Percentiles rank a stretch among this genome's conserved stretches.
phyloP scores from a whole-genome alignment of 1,140 invertebrate species.

The Chrysomallon squamiferum region DNA sequence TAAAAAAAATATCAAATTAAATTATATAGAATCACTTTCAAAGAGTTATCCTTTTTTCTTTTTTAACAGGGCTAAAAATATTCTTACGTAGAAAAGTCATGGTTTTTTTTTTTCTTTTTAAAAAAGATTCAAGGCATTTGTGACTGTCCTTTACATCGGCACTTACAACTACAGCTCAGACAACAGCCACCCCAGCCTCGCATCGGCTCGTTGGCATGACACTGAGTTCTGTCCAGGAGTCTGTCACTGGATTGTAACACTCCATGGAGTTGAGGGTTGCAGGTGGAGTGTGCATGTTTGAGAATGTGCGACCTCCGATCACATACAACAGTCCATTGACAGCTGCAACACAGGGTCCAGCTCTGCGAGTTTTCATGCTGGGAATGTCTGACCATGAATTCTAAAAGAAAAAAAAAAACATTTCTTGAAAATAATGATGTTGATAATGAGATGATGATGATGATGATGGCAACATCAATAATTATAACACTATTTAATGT shows the following conservation, averaged over 20 bases:
- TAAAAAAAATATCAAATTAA: too few relatives aligned
- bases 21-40: too few relatives aligned
- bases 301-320: constrained; percentile 72
- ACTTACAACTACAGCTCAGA: neutral
- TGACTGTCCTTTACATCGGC: too few relatives aligned
- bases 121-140: too few relatives aligned
- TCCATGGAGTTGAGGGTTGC: constrained; percentile 81
- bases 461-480: too few relatives aligned
- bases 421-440: neutral
- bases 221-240: constrained; percentile 78
- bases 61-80: too few relatives aligned
- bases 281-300: constrained; percentile 29
- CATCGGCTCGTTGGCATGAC: constrained; percentile 81
- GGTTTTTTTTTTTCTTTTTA: too few relatives aligned
- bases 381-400: constrained; percentile 81
- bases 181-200: constrained; percentile 79
- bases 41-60: too few relatives aligned
- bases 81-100: too few relatives aligned
- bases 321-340: constrained; percentile 82
- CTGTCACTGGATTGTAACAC: constrained; percentile 78
- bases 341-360: constrained; percentile 82
- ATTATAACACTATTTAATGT: too few relatives aligned
- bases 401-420: constrained; percentile 63
- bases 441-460: too few relatives aligned
- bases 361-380: constrained; percentile 76